Evolutionary conservation across 2,797 vertebrate species (phyloP).

Genomic region (Stomatorhinus walkeri): DNA sequence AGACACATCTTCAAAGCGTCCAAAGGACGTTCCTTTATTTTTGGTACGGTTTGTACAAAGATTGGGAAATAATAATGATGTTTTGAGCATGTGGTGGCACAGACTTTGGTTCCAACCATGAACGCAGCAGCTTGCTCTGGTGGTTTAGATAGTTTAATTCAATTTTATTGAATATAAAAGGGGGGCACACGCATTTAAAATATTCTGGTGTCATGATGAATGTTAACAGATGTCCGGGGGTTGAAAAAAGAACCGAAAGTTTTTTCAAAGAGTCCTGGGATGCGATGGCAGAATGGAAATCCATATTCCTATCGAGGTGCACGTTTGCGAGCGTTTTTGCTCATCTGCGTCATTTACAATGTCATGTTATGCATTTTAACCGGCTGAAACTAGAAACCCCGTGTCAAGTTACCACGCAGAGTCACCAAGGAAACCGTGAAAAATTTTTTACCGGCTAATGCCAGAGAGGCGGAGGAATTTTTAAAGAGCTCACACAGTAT

Average conservation of each 20-base stretch:
- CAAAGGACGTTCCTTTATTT: background rate
- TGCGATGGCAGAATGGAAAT: background rate
- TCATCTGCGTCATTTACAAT: background rate
- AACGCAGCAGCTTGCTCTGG: background rate
- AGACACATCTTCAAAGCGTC: slow-evolving; percentile 36
- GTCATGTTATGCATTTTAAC: background rate
- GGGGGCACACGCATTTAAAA: background rate
- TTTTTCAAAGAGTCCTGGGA: background rate
- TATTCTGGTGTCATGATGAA: background rate
- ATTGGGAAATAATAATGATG: background rate
- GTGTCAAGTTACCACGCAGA: background rate
- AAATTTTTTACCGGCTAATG: background rate
- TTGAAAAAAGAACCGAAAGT: background rate
- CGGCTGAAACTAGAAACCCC: background rate
- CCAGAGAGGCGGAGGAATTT: background rate
- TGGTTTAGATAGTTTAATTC: background rate
- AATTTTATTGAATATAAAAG: background rate
- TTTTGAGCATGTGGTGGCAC: background rate
- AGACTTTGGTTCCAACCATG: background rate
- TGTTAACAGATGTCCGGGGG: background rate
- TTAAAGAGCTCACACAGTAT: background rate
- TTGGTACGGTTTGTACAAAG: background rate
- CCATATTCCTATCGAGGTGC: background rate
- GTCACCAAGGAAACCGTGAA: background rate
- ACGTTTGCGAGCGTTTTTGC: background rate